phyloP scores from a whole-genome alignment of 2,113 vertebrate genomes.

The Sitta europaea region DNA sequence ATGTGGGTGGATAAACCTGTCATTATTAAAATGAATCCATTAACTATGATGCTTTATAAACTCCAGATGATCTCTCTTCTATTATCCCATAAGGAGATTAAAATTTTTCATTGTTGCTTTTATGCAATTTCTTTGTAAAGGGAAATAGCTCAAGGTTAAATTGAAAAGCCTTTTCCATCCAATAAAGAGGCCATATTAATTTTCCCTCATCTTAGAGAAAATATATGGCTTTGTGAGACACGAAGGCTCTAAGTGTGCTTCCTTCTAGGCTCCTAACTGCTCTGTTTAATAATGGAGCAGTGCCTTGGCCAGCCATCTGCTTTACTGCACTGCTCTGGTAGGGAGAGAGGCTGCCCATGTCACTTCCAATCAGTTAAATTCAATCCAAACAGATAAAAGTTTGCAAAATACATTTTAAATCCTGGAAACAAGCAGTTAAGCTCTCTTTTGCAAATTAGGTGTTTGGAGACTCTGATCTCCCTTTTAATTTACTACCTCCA shows the following conservation, averaged over 20 bases:
- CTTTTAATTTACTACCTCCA: background rate
- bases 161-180: conserved; percentile 33
- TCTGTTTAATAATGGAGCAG: background rate
- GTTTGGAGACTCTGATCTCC: background rate
- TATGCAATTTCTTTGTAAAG: conserved; percentile 51
- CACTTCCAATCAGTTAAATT: background rate
- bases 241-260: background rate
- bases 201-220: conserved; percentile 34
- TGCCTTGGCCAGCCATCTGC: background rate
- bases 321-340: background rate
- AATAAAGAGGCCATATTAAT: conserved; percentile 27
- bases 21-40: conserved; percentile 70
- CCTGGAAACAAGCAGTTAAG: background rate
- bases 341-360: background rate
- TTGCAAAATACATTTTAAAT: conserved; percentile 4
- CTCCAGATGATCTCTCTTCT: conserved; percentile 64
- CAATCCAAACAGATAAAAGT: background rate
- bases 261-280: background rate
- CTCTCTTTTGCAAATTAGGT: background rate
- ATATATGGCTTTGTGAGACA: background rate
- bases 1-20: conserved; percentile 48
- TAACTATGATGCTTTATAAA: conserved; percentile 67
- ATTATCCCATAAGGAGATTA: conserved; percentile 68
- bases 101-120: conserved; percentile 63
- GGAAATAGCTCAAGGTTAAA: conserved; percentile 63